These are phyloP conservation scores for Danionella cerebrum DNA, from an alignment of 2,113 vertebrate genomes.

Conservation along the genomic window DNA sequence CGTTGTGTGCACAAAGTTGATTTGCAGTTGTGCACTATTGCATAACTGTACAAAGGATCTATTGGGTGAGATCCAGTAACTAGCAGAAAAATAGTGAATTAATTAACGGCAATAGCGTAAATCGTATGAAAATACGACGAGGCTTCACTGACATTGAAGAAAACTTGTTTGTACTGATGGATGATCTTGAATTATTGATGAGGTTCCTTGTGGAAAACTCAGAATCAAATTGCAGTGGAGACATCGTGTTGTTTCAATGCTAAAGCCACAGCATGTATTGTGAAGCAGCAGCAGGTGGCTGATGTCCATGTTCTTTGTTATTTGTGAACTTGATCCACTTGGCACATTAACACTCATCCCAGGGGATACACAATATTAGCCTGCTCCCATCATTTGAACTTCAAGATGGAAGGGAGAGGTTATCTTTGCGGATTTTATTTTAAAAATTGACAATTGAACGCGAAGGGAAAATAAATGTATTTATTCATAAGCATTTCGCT, in stretches of 20 bases:
- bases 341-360: slow-evolving; percentile 57
- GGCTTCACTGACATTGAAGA: too few relatives aligned
- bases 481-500: too few relatives aligned
- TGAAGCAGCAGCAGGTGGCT: slow-evolving; percentile 64
- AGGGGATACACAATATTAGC: slow-evolving; percentile 53
- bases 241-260: slow-evolving; percentile 42
- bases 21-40: too few relatives aligned
- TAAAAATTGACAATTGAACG: background rate
- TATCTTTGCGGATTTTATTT: background rate
- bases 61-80: too few relatives aligned
- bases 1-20: too few relatives aligned
- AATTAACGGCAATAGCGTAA: too few relatives aligned
- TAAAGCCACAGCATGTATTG: slow-evolving; percentile 52
- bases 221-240: slow-evolving; percentile 50
- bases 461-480: too few relatives aligned
- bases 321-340: slow-evolving; percentile 62
- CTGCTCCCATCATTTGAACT: slow-evolving; percentile 46
- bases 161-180: slow-evolving; percentile 53
- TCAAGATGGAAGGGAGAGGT: background rate
- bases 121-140: too few relatives aligned
- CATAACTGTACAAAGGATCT: too few relatives aligned
- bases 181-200: slow-evolving; percentile 58
- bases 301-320: slow-evolving; percentile 57
- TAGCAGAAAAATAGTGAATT: too few relatives aligned
- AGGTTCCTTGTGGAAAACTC: slow-evolving; percentile 24